These are phyloP conservation scores for Drosophila ficusphila DNA, from an alignment of 1,140 invertebrate species.

Conservation along the genomic window DNA sequence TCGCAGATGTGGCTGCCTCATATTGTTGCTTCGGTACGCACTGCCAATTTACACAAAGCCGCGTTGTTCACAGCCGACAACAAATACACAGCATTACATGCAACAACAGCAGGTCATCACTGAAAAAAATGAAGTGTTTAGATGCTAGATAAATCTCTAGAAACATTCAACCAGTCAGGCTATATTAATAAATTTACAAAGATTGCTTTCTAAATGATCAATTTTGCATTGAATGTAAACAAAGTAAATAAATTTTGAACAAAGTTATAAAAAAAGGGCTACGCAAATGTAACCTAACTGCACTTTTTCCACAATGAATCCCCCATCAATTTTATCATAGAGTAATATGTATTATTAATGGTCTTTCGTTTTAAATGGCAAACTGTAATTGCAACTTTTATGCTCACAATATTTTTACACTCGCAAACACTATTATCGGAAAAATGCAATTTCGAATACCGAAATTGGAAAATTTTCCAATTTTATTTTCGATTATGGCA, in stretches of 20 bases:
- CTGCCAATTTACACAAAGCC: constrained; percentile 55
- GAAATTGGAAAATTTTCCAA: neutral
- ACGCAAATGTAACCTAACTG: too few relatives aligned
- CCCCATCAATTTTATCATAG: constrained; percentile 30
- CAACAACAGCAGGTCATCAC: neutral
- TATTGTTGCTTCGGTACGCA: constrained; percentile 31
- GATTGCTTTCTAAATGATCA: too few relatives aligned
- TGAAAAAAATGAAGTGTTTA: neutral
- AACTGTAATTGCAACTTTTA: constrained; percentile 58
- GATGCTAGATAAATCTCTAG: too few relatives aligned
- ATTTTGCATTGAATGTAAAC: too few relatives aligned
- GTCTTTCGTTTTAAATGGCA: constrained; percentile 17
- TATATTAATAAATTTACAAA: too few relatives aligned
- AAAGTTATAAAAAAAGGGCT: too few relatives aligned
- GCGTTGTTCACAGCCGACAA: constrained; percentile 24
- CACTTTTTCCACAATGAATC: neutral
- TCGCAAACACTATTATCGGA: too few relatives aligned
- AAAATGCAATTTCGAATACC: constrained; percentile 22
- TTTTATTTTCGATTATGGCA: constrained; percentile 33
- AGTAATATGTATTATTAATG: neutral
- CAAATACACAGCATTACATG: constrained; percentile 19
- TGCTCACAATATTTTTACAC: neutral
- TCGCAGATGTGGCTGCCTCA: constrained; percentile 24
- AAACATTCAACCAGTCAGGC: too few relatives aligned
- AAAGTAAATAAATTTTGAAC: too few relatives aligned